Evolutionary conservation across 92 coral and sea anemone genomes (phyloP).

Genomic region (Anthopleura xanthogrammica): DNA sequence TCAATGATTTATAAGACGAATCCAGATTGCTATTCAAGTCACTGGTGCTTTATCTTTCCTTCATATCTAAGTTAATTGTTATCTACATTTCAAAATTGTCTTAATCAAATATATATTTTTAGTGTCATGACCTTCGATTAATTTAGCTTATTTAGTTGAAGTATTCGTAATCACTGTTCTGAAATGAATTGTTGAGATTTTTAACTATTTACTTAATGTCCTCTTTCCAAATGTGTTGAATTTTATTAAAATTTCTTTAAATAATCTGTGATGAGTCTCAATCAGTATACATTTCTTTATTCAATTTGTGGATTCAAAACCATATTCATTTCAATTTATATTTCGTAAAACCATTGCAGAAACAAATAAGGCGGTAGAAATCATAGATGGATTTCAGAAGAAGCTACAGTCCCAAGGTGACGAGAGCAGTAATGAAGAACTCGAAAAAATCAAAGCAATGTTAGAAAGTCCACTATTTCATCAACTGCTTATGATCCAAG

Average conservation of each 20-base stretch:
- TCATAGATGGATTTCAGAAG: constrained; percentile 81
- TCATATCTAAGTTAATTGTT: not conserved
- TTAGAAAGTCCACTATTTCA: constrained; percentile 88
- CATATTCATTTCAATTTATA: not conserved
- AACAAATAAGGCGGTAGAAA: constrained; percentile 76
- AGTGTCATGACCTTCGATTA: not conserved
- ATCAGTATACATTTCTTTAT: too few species aligned
- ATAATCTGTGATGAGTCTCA: not conserved
- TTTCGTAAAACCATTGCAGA: constrained; percentile 32
- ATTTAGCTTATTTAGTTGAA: not conserved
- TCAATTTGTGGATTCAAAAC: not conserved
- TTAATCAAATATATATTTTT: too few species aligned
- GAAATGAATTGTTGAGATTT: too few species aligned
- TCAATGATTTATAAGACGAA: not conserved
- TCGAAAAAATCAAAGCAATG: constrained; percentile 79
- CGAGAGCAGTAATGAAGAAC: constrained; percentile 70
- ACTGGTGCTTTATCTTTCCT: not conserved
- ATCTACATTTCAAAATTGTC: not conserved
- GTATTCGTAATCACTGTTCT: not conserved
- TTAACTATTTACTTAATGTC: too few species aligned
- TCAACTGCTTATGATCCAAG: constrained; percentile 86
- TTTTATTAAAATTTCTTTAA: not conserved
- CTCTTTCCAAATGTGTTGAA: not conserved
- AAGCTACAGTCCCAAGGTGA: constrained; percentile 83
- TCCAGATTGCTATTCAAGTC: too few species aligned